Percentiles rank a stretch among this genome's conserved stretches.
These are phyloP conservation scores for Meloe dianella DNA, from an alignment of 2,888 invertebrate species.

Conservation along the genomic window DNA sequence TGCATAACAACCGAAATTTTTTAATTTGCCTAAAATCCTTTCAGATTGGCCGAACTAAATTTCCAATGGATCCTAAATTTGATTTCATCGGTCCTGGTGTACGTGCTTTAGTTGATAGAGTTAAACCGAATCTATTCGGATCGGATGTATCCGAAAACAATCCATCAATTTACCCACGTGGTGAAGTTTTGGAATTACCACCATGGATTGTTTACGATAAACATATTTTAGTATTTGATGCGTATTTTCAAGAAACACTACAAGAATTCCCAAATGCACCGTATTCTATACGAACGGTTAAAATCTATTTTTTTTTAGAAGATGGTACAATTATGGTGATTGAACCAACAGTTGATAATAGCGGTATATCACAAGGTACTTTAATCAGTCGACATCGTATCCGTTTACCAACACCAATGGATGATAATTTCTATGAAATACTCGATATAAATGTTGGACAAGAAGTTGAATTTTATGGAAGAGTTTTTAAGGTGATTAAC, in stretches of 20 bases:
- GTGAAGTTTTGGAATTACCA: constrained; percentile 77
- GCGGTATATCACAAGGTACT: constrained; percentile 85
- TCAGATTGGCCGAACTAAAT: constrained; percentile 69
- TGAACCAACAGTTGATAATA: constrained; percentile 82
- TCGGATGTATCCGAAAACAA: constrained; percentile 62
- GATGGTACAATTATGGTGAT: constrained; percentile 89
- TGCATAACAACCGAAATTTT: neutral
- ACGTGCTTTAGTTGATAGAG: constrained; percentile 68
- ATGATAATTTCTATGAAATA: constrained; percentile 80
- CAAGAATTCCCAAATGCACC: constrained; percentile 74
- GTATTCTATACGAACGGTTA: constrained; percentile 77
- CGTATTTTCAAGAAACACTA: constrained; percentile 79
- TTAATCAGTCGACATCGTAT: constrained; percentile 84
- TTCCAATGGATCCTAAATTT: constrained; percentile 63
- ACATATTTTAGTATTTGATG: constrained; percentile 79
- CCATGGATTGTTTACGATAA: constrained; percentile 89
- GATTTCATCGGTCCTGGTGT: constrained; percentile 65
- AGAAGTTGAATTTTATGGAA: constrained; percentile 81
- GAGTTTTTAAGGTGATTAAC: constrained; percentile 79
- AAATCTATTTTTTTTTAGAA: constrained; percentile 86
- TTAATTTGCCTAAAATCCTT: constrained; percentile 28
- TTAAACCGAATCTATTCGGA: constrained; percentile 67
- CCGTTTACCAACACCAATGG: constrained; percentile 74
- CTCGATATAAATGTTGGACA: constrained; percentile 86
- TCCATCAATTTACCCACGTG: constrained; percentile 77